Evolutionary conservation across 2,888 invertebrate species (phyloP).

Genomic region (Cheilosia grossa): DNA sequence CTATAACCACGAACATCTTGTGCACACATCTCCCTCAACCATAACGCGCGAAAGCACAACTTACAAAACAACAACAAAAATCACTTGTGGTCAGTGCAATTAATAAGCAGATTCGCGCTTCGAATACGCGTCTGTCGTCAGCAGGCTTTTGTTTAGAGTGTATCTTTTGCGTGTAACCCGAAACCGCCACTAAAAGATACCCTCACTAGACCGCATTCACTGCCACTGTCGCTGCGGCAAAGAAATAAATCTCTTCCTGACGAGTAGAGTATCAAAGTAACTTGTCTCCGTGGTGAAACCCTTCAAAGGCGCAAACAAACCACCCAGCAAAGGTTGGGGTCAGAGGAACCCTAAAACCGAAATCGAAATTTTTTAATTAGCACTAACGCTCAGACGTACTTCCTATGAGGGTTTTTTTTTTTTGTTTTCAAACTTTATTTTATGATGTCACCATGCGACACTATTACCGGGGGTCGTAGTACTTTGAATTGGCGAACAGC

Average conservation of each 20-base stretch:
- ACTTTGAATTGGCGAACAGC: slow-evolving; percentile 33
- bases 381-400: slow-evolving; percentile 54
- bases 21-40: slow-evolving; percentile 14
- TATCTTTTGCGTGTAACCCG: slow-evolving; percentile 47
- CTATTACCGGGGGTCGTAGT: slow-evolving; percentile 43
- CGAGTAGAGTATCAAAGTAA: slow-evolving; percentile 34
- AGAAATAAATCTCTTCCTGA: slow-evolving; percentile 63
- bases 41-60: slow-evolving; percentile 10
- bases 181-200: slow-evolving; percentile 48
- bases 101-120: slow-evolving; percentile 45
- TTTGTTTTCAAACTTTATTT: slow-evolving; percentile 9
- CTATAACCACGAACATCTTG: slow-evolving; percentile 34
- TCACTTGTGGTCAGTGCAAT: slow-evolving; percentile 69
- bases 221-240: slow-evolving; percentile 54
- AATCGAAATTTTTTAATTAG: slow-evolving; percentile 9
- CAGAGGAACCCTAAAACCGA: slow-evolving; percentile 50
- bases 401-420: slow-evolving; percentile 29
- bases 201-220: slow-evolving; percentile 37
- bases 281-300: slow-evolving; percentile 64
- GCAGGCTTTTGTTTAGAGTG: slow-evolving; percentile 8
- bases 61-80: slow-evolving; percentile 16
- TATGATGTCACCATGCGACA: slow-evolving; percentile 33
- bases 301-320: slow-evolving; percentile 46
- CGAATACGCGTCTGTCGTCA: slow-evolving; percentile 38
- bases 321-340: slow-evolving; percentile 57